These are phyloP conservation scores for Drosophila pseudoananassae DNA, from an alignment of 1,140 invertebrate species.

Conservation along the genomic window DNA sequence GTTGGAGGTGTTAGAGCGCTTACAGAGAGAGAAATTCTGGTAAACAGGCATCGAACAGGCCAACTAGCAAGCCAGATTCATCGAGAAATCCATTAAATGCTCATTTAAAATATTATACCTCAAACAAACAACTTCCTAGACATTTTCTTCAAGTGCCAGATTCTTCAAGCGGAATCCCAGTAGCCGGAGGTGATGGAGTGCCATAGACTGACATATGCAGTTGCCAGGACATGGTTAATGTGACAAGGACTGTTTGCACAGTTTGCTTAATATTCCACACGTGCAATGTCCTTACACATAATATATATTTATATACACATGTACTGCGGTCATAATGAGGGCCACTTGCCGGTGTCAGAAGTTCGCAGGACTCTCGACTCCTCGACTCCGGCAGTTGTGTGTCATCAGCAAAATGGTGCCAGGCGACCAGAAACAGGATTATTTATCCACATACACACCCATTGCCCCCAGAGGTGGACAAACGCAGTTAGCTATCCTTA, in stretches of 20 bases:
- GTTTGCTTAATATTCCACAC: slow-evolving; percentile 64
- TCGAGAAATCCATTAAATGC: no score
- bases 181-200: slow-evolving; percentile 21
- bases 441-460: slow-evolving; percentile 8
- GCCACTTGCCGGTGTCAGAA: slow-evolving; percentile 32
- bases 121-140: no score
- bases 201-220: slow-evolving; percentile 45
- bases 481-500: slow-evolving; percentile 22
- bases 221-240: slow-evolving; percentile 58
- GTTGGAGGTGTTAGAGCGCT: not conserved
- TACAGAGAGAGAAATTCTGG: slow-evolving; percentile 6
- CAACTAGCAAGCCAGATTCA: no score
- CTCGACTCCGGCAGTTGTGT: slow-evolving; percentile 34
- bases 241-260: slow-evolving; percentile 53
- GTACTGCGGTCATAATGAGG: slow-evolving; percentile 42
- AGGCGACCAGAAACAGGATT: slow-evolving; percentile 30
- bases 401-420: slow-evolving; percentile 59
- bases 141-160: not conserved
- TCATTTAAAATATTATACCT: no score
- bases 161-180: not conserved
- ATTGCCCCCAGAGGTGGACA: slow-evolving; percentile 35
- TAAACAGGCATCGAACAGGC: not conserved
- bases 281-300: slow-evolving; percentile 31
- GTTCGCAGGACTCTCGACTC: slow-evolving; percentile 25
- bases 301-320: slow-evolving; percentile 4